Conservation (phyloP, 37 sponge, comb jelly and placozoan species). For the Axinella damicornis region DNA sequence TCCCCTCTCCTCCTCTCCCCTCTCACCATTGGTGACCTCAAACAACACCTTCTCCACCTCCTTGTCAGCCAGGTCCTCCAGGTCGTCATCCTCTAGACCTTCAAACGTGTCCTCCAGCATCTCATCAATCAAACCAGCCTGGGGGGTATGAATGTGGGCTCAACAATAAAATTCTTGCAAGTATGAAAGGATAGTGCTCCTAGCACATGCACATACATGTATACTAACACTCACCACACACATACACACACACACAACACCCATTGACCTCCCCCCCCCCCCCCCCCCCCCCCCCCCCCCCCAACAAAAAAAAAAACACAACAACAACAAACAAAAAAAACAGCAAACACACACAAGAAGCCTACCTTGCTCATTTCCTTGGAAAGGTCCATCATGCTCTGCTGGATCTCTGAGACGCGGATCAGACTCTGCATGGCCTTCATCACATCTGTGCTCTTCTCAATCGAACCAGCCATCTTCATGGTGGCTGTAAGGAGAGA, state of each 20-base stretch:
- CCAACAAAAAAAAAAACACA: too few species aligned
- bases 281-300: too few species aligned
- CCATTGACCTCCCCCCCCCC: too few species aligned
- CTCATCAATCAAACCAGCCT: slow-evolving; percentile 99
- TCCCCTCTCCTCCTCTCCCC: not conserved
- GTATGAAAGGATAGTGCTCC: too few species aligned
- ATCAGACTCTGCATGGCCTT: slow-evolving; percentile 90
- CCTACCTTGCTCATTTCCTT: slow-evolving; percentile 95
- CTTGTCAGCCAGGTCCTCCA: slow-evolving; percentile 93
- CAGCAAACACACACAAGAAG: not conserved
- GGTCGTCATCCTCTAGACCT: slow-evolving; percentile 92
- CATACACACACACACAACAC: too few species aligned
- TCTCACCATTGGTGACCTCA: slow-evolving; percentile 93
- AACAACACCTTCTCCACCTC: slow-evolving; percentile 97
- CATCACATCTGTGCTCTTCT: slow-evolving; percentile 98
- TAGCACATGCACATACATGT: slow-evolving; percentile 20
- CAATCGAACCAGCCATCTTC: slow-evolving; percentile 90
- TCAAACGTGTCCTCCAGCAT: slow-evolving; percentile 98
- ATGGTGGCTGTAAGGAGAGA: slow-evolving; percentile 64
- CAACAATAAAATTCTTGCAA: not conserved
- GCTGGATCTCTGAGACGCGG: slow-evolving; percentile 88
- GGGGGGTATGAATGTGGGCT: too few species aligned
- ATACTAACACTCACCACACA: slow-evolving; percentile 35
- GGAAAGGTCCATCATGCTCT: slow-evolving; percentile 92
- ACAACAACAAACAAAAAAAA: too few species aligned